Conservation (phyloP, 2,888 invertebrate genomes). For the Harmothoe impar region DNA sequence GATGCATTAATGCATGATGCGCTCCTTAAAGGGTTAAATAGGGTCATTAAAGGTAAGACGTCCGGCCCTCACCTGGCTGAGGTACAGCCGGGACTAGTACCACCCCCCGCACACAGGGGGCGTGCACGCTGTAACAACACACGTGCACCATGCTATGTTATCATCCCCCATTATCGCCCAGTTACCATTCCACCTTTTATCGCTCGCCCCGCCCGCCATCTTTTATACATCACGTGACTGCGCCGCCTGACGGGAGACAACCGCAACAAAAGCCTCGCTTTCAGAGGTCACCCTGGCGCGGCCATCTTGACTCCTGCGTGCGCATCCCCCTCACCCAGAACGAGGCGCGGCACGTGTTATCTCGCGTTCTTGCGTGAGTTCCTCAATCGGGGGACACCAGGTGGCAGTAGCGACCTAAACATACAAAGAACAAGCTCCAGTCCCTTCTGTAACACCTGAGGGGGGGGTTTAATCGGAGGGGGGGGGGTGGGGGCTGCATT, state of each 20-base stretch:
- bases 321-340: conserved; percentile 5
- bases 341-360: conserved; percentile 43
- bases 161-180: conserved; percentile 8
- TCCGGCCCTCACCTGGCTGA: not conserved
- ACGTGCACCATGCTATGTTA: conserved; percentile 35
- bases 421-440: conserved; percentile 29
- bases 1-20: too few species aligned
- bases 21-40: too few species aligned
- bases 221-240: conserved; percentile 21
- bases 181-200: conserved; percentile 16
- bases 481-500: not conserved
- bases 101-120: not conserved
- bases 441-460: conserved; percentile 8
- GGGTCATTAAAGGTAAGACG: too few species aligned
- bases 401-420: not conserved
- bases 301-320: conserved; percentile 59
- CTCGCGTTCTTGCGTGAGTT: conserved; percentile 58
- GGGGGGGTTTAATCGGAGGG: not conserved
- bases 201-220: not conserved
- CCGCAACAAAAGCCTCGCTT: conserved; percentile 39
- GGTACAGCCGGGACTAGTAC: conserved; percentile 22
- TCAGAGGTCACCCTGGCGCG: not conserved
- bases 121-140: not conserved
- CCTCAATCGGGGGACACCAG: conserved; percentile 14
- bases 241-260: not conserved